phyloP scores from a whole-genome alignment of 2,113 vertebrate species.

The Zingel zingel region DNA sequence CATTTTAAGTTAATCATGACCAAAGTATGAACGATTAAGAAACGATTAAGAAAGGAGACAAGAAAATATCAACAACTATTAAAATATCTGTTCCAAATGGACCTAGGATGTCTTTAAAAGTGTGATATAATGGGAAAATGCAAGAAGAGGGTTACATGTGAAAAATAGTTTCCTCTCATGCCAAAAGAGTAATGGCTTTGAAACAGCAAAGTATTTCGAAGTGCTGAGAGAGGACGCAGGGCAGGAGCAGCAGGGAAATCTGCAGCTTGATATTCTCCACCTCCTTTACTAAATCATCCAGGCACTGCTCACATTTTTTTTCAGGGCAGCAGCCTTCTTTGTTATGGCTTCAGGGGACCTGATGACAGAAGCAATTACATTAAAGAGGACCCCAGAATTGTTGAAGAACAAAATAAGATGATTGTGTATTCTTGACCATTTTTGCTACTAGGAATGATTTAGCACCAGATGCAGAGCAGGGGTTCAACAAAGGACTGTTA shows the following conservation, averaged over 20 bases:
- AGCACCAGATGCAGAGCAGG: background rate
- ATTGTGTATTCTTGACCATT: constrained; percentile 47
- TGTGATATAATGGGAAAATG: background rate
- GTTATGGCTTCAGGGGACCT: constrained; percentile 58
- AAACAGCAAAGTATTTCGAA: constrained; percentile 33
- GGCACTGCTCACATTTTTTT: constrained; percentile 59
- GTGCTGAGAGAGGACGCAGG: constrained; percentile 47
- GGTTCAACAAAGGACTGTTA: background rate
- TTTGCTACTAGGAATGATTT: constrained; percentile 17
- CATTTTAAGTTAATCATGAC: background rate
- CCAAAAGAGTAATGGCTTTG: constrained; percentile 48
- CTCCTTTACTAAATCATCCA: constrained; percentile 65
- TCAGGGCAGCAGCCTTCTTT: constrained; percentile 46
- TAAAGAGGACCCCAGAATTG: constrained; percentile 52
- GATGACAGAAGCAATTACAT: constrained; percentile 69
- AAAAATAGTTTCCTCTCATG: constrained; percentile 14
- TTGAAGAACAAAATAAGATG: constrained; percentile 39
- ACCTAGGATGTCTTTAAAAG: background rate
- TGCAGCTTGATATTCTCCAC: constrained; percentile 51
- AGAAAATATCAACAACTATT: background rate
- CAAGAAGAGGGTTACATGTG: background rate
- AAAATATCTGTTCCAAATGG: background rate
- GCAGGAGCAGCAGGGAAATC: constrained; percentile 49
- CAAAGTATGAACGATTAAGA: background rate
- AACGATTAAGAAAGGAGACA: background rate